phyloP scores from a whole-genome alignment of 2,797 vertebrate species.

The Molothrus ater region DNA sequence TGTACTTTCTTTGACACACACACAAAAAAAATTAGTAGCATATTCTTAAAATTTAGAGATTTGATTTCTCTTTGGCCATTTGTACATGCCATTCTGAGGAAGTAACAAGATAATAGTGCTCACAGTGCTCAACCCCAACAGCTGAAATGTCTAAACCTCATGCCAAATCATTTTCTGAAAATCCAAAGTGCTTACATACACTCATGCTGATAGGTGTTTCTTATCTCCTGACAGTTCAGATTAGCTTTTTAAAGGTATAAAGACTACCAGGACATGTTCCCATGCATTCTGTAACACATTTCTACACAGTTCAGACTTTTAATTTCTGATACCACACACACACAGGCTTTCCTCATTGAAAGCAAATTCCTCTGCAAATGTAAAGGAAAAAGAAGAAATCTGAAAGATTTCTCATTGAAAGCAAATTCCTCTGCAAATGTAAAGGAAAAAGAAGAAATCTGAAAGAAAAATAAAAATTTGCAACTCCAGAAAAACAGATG shows the following conservation, averaged over 20 bases:
- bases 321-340: neutral
- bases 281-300: neutral
- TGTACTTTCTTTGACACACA: neutral
- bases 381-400: neutral
- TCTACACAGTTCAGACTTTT: neutral
- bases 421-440: neutral
- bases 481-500: neutral
- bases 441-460: neutral
- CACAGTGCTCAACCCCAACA: neutral
- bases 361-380: neutral
- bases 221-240: constrained; percentile 20
- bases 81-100: neutral
- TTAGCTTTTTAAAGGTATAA: constrained; percentile 14
- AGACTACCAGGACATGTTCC: neutral
- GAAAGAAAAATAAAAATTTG: constrained; percentile 1
- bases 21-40: neutral
- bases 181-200: neutral
- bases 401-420: neutral
- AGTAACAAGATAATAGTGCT: neutral
- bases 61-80: neutral
- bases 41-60: neutral
- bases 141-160: neutral
- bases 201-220: neutral
- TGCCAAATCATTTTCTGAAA: constrained; percentile 31
- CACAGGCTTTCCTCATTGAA: neutral